phyloP scores from a whole-genome alignment of 1,140 invertebrate genomes.

The Galleria mellonella region DNA sequence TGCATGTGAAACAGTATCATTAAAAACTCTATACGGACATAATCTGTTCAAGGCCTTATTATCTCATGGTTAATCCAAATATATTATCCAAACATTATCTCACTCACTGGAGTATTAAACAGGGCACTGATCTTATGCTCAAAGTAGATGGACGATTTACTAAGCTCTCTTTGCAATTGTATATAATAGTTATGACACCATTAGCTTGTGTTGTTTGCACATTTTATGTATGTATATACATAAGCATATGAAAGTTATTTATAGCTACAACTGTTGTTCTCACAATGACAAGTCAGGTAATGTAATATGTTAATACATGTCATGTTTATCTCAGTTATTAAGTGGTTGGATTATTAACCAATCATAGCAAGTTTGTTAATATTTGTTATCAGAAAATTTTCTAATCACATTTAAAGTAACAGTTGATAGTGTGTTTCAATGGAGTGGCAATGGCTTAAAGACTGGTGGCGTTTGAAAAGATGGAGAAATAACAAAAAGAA shows the following conservation, averaged over 20 bases:
- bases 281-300: constrained; percentile 68
- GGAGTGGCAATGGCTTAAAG: constrained; percentile 85
- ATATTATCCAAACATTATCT: too few species aligned
- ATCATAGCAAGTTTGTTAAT: constrained; percentile 34
- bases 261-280: constrained; percentile 27
- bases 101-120: too few species aligned
- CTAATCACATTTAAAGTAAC: constrained; percentile 29
- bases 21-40: background rate
- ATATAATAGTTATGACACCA: too few species aligned
- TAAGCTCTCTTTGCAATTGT: too few species aligned
- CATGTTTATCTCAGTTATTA: constrained; percentile 64
- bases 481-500: constrained; percentile 77
- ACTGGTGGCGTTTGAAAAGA: constrained; percentile 84
- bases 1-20: background rate
- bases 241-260: constrained; percentile 25
- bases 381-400: constrained; percentile 30
- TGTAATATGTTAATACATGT: constrained; percentile 59
- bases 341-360: constrained; percentile 37
- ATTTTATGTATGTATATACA: constrained; percentile 1
- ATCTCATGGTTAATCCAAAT: too few species aligned
- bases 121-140: too few species aligned
- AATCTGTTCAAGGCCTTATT: too few species aligned
- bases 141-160: too few species aligned
- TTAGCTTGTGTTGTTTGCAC: background rate
- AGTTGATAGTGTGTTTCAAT: constrained; percentile 61